Conservation (phyloP, 2,888 invertebrate species). For the Pristionchus entomophagus region DNA sequence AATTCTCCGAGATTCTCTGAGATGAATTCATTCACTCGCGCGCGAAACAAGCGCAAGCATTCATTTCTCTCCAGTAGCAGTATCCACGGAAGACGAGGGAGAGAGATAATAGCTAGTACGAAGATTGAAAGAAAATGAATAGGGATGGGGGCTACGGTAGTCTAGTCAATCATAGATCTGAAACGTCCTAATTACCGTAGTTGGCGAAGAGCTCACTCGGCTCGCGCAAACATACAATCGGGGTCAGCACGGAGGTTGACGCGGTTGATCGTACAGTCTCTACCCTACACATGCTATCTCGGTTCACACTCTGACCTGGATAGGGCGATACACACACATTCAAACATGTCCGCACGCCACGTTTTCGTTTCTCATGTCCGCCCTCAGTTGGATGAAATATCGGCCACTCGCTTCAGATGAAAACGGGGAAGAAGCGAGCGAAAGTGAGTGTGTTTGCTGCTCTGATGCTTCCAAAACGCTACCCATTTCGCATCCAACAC, state of each 20-base stretch:
- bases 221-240: background rate
- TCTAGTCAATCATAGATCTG: background rate
- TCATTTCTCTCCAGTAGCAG: background rate
- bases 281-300: background rate
- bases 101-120: no score
- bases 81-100: background rate
- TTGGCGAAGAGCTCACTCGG: background rate
- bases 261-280: background rate
- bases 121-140: background rate
- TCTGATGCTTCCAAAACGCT: background rate
- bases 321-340: background rate
- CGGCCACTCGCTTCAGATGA: slow-evolving; percentile 32
- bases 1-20: background rate
- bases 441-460: slow-evolving; percentile 25
- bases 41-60: slow-evolving; percentile 1
- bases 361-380: background rate
- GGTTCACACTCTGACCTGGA: background rate
- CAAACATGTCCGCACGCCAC: background rate
- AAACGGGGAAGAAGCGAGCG: background rate
- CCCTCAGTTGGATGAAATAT: slow-evolving; percentile 26
- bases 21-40: background rate
- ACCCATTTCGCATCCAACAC: background rate
- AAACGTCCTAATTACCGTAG: background rate
- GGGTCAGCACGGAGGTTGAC: background rate
- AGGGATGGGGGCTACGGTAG: slow-evolving; percentile 25